phyloP scores from a whole-genome alignment of 2,888 invertebrate genomes.

The Tigriopus californicus region DNA sequence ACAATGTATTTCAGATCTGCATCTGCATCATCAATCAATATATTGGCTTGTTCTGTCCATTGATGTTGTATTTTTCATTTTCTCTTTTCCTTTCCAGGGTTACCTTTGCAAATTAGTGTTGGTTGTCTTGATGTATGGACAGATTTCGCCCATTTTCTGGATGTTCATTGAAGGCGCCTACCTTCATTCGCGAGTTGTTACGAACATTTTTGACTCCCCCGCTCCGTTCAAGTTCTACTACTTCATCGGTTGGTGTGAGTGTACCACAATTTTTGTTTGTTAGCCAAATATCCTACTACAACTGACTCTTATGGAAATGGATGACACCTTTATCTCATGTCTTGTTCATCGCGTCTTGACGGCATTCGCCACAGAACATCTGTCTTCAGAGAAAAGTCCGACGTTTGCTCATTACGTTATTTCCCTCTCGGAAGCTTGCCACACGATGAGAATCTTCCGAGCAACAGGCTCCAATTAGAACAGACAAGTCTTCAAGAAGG shows the following conservation, averaged over 20 bases:
- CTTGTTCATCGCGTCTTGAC: background rate
- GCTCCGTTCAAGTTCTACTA: slow-evolving; percentile 36
- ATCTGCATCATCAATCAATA: too few relatives aligned
- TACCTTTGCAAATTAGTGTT: slow-evolving; percentile 22
- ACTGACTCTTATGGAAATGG: too few relatives aligned
- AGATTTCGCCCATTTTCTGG: slow-evolving; percentile 38
- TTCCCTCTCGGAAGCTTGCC: too few relatives aligned
- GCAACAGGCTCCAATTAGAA: too few relatives aligned
- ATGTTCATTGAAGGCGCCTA: slow-evolving; percentile 37
- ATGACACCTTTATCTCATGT: background rate
- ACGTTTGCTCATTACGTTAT: too few relatives aligned
- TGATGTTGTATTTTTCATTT: slow-evolving; percentile 7
- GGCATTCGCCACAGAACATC: too few relatives aligned
- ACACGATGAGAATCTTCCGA: too few relatives aligned
- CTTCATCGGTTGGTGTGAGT: slow-evolving; percentile 37
- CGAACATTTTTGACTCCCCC: slow-evolving; percentile 35
- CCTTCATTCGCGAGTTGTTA: slow-evolving; percentile 33
- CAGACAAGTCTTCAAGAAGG: too few relatives aligned
- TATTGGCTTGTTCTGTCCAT: too few relatives aligned
- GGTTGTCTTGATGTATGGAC: slow-evolving; percentile 33
- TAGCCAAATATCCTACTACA: background rate
- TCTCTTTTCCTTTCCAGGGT: slow-evolving; percentile 4
- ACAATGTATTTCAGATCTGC: too few relatives aligned
- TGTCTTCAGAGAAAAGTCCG: too few relatives aligned
- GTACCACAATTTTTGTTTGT: background rate